phyloP scores from a whole-genome alignment of 2,113 vertebrate species.

The Poeciliopsis turrubarensis region DNA sequence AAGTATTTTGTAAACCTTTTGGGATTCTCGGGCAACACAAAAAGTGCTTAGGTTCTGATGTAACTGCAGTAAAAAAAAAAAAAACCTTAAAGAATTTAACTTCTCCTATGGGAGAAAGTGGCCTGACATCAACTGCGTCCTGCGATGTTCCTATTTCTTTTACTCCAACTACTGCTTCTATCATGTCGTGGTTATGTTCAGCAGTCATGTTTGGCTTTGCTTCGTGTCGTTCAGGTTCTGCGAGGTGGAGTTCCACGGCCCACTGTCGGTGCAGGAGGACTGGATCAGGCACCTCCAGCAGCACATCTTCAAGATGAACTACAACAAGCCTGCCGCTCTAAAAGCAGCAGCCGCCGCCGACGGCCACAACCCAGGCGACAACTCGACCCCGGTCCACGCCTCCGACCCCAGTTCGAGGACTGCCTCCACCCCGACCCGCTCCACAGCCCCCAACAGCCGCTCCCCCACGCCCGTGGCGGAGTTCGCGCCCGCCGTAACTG shows the following conservation, averaged over 20 bases:
- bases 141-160: neutral
- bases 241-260: slow-evolving; percentile 94
- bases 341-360: slow-evolving; percentile 53
- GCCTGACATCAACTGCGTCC: neutral
- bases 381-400: slow-evolving; percentile 39
- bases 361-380: slow-evolving; percentile 33
- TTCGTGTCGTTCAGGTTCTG: slow-evolving; percentile 85
- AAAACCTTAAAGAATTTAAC: slow-evolving; percentile 3
- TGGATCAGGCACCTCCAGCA: slow-evolving; percentile 96
- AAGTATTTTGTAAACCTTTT: slow-evolving; percentile 43
- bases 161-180: too few species aligned
- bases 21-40: slow-evolving; percentile 46
- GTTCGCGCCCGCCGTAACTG: slow-evolving; percentile 44
- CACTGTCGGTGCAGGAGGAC: slow-evolving; percentile 94
- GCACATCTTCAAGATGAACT: slow-evolving; percentile 96
- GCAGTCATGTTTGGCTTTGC: neutral
- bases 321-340: slow-evolving; percentile 82
- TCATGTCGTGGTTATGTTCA: neutral
- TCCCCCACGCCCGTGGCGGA: slow-evolving; percentile 36
- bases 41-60: slow-evolving; percentile 30
- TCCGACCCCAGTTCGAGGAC: slow-evolving; percentile 57
- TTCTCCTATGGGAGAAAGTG: slow-evolving; percentile 13
- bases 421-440: slow-evolving; percentile 41
- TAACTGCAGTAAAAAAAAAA: slow-evolving; percentile 25
- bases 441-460: slow-evolving; percentile 39